Conservation (phyloP, 2,888 invertebrate species). For the Euplexia lucipara region DNA sequence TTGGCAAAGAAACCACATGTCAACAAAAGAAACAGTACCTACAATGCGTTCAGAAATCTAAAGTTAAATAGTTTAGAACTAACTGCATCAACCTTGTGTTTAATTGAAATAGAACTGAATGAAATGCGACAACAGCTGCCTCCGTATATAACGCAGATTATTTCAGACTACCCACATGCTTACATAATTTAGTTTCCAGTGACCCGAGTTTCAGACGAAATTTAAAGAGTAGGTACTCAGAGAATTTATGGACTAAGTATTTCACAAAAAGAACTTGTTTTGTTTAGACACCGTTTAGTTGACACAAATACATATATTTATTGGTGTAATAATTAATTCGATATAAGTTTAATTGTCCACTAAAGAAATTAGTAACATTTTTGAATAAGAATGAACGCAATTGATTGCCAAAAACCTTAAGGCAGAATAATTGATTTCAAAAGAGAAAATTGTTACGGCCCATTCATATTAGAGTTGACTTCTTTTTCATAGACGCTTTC, state of each 20-base stretch:
- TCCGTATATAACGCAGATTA: slow-evolving; percentile 44
- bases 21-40: slow-evolving; percentile 11
- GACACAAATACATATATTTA: too few relatives aligned
- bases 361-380: neutral
- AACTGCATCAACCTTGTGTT: slow-evolving; percentile 68
- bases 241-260: slow-evolving; percentile 24
- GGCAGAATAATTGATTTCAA: too few relatives aligned
- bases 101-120: slow-evolving; percentile 68
- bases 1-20: slow-evolving; percentile 20
- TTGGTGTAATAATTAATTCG: slow-evolving; percentile 3
- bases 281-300: too few relatives aligned
- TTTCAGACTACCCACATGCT: slow-evolving; percentile 45
- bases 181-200: slow-evolving; percentile 33
- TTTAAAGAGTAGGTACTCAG: slow-evolving; percentile 1
- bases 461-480: neutral
- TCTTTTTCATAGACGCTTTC: neutral
- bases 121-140: slow-evolving; percentile 68
- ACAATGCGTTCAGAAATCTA: slow-evolving; percentile 24
- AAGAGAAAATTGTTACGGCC: too few relatives aligned
- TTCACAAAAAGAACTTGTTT: too few relatives aligned
- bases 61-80: slow-evolving; percentile 50
- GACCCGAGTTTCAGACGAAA: slow-evolving; percentile 37
- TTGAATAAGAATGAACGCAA: neutral
- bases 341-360: neutral
- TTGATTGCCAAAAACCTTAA: neutral